Evolutionary conservation across 2,888 invertebrate genomes (phyloP).

Genomic region (Harpagoxenus sublaevis): DNA sequence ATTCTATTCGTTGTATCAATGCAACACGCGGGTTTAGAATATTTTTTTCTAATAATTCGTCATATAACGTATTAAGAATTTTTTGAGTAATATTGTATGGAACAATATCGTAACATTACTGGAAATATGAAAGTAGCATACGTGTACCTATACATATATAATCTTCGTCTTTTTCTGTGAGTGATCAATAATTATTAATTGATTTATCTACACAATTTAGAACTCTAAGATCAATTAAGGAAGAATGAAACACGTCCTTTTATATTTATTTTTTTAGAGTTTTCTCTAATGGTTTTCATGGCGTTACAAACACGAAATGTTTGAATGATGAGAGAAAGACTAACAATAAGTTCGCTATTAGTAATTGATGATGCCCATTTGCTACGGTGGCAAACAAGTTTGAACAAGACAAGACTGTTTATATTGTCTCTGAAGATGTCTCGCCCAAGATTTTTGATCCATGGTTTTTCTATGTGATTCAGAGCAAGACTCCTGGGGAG

Average conservation of each 20-base stretch:
- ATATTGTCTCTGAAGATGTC: neutral
- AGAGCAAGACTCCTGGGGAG: neutral
- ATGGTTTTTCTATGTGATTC: neutral
- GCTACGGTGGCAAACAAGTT: neutral
- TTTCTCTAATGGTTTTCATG: neutral
- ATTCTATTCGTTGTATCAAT: constrained; percentile 71
- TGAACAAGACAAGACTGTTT: neutral
- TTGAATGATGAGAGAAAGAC: neutral
- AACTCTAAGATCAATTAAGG: too few species aligned
- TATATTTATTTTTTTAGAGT: neutral
- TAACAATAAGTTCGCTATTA: neutral
- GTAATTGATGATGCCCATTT: neutral
- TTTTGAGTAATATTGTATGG: neutral
- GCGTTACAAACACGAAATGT: neutral
- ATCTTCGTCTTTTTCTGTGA: neutral
- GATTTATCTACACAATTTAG: neutral
- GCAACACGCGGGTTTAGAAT: neutral
- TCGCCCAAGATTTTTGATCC: neutral
- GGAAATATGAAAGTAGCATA: neutral
- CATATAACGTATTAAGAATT: neutral
- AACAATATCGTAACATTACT: neutral
- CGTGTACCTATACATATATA: neutral
- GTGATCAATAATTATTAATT: neutral
- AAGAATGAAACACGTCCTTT: neutral
- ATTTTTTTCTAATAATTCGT: neutral